Base-by-base conservation (phyloP, 2,888 invertebrate genomes). In the Ectropis crepuscularia region DNA sequence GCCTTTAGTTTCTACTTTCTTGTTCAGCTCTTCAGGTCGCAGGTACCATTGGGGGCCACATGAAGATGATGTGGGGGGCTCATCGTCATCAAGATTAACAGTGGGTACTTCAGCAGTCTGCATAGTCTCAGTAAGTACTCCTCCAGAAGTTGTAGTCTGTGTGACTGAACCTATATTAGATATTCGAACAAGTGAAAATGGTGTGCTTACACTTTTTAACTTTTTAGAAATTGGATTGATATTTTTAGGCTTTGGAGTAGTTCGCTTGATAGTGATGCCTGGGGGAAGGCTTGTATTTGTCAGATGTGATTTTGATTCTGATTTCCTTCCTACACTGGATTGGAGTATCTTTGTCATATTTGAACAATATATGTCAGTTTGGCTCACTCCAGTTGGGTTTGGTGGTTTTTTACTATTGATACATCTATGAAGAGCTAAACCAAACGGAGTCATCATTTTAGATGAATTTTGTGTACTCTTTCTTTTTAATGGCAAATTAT, bases 21-120 rank as follows among this genome's bases (percentile, higher is more conserved):
- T 11, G 11, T 59, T 65, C 65, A 78, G 78, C 55, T 91, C 86
- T 71, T 92, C 91, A n/a, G 92, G 92, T 60, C 85, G 82, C 57
- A 90, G 58, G 63, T 92, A 92, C 92, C 92, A 92, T 67, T 86
- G 86, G 16, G 86, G 92, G 51, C 81, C 78, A 11, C 76, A 65
- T 47, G 71, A 66, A 11, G 74, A 46, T 48, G 74, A 55, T 9
- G 77, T 45, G 6, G 68, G 62, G 16, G 65, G 47, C 16, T 88
- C 87, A 71, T 92, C 90, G 77, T 90, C 90, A 75, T 92, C 92
- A 49, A 92, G 75, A 59, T 90, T 87, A 6, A 91, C 88, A 55
- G 87, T 88, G 53, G 81, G 73, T 38, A 86, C 74, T 48, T 79
- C 78, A 61, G 42, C 11, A 6, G 66, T 65, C 37, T 12, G 10